Evolutionary conservation across 1,140 invertebrate genomes (phyloP), one percentile per base, ranked within the genome.

Genomic region (Harlomillsia oculata): DNA sequence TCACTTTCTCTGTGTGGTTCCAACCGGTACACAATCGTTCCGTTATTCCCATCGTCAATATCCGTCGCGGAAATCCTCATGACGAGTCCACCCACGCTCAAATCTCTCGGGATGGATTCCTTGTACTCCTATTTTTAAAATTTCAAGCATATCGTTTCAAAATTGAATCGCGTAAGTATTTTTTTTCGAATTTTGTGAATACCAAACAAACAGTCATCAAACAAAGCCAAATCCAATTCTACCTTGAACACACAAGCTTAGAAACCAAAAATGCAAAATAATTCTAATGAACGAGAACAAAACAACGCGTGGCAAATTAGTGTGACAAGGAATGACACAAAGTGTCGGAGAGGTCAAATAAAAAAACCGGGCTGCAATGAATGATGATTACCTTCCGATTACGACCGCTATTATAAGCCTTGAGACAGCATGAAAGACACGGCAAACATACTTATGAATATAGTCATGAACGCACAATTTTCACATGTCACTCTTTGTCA

Each of bases 41-140:
- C 87, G 73, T 90, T 90, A 65, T 85, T 81, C 8, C 87, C 85
- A 67, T 89, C 85, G 68, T 91, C 88, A 55, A 88, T 83, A 71
- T 91, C 88, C 13, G 86, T 89, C 3, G 88, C 87, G 34, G 87
- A 87, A 68, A 90, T 85, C 68, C 85, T 76, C 84, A 89, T 87
- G 32, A 90, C 86, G 67, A 87, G 83, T 37, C 77, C 74, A n/a
- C 76, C 77, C 25, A 77, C 70, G 13, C 72, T 70, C 50, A 83
- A 72, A 73, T 89, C 85, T 76, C 82, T 79, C 32, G 84, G 82
- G 21, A 88, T 81, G 30, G 81, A 82, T 69, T 84, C 82, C 56
- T 74, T 75, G 70, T 87, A 86, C 30, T 76, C 78, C 83, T 85
- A 73, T 56, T 70, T 71, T 53, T 36, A 56, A 44, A 43, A 59